Base-by-base conservation (phyloP, 1,140 invertebrate genomes). In the Drosophila sturtevanti region DNA sequence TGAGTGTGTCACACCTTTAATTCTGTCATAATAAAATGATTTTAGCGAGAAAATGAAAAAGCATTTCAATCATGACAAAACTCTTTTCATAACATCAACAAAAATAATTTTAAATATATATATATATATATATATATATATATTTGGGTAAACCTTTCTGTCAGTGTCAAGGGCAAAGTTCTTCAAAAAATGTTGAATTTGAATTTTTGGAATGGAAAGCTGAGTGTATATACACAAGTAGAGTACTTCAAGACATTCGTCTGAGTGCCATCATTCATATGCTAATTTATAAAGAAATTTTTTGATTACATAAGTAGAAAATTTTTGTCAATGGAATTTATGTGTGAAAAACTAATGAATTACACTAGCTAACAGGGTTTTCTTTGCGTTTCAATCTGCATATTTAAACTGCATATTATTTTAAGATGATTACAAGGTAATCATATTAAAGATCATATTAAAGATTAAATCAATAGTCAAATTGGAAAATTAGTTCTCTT, bases 41-140 rank as follows among this genome's bases (percentile, higher is more conserved):
- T 81, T 67, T 9, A 21, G 41, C 18, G 74, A 63, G 72, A 72
- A 79, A 79, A 79, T 81, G 76, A 72, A 81, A 81, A 87, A 79
- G 68, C 82, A 81, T 86, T 86, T 86, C 82, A 86, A 86, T 86
- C 82, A 87, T 68, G 69, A 68, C 82, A 66, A 87, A 87, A 81
- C 66, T 87, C 87, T 81, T 72, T 52, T 75, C 61, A 63, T 6
- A 31, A 31, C 27, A 74, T 81, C 66, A 66, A 65, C 79, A 68
- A 58, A 75, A 86, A 75, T 69, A n/a, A n/a, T n/a, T n/a, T n/a
- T n/a, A n/a, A n/a, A n/a, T n/a, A n/a, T n/a, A n/a, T n/a, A n/a
- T n/a, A n/a, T n/a, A n/a, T n/a, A n/a, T n/a, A n/a, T n/a, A n/a
- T n/a, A n/a, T n/a, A n/a, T n/a, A n/a, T 71, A 68, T 80, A 69